Evolutionary conservation across 2,888 invertebrate species (phyloP), one percentile per base, ranked within the genome.

Genomic region (Siphlonurus alternatus): DNA sequence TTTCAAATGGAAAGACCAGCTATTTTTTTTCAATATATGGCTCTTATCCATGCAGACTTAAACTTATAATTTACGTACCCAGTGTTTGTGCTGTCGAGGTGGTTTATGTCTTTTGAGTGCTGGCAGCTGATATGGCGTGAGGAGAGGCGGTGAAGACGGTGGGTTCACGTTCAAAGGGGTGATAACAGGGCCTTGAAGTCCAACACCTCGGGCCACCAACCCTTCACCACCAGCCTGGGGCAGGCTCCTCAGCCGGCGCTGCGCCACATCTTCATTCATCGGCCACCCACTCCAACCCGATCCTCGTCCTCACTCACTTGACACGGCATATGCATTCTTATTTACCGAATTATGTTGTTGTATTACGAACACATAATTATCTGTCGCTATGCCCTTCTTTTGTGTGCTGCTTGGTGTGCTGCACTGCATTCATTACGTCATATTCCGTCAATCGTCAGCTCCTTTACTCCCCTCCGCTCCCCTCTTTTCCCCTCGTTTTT

Each of bases 231-330:
- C 56, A 56, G 22, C 56, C 56, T 22, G n/a, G 19, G n/a, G 56
- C 56, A 56, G 56, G 56, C 56, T 56, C 22, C 22, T 56, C 56
- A 56, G 56, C 56, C 56, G 56, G 56, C 56, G 56, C 22, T 56
- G 56, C 22, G 56, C 19, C 56, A 56, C 56, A 22, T 56, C 56
- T 7, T 56, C 56, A 56, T 20, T 56, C 56, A 56, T 56, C 56
- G 38, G 38, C 38, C 38, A 38, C 38, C 38, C 38, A 38, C 38
- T 38, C 38, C 38, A 38, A 5, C 38, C 38, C 15, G 38, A 10
- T 38, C 38, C 38, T 38, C 38, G 15, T 38, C 15, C 15, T 38
- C 38, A 38, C 5, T 10, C 38, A 38, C 38, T 38, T 38, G 5
- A 38, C 5, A 10, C 38, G 15, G 15, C 15, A 38, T 15, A 38